phyloP scores from a whole-genome alignment of 2,797 vertebrate species.

The Poecilia wingei region DNA sequence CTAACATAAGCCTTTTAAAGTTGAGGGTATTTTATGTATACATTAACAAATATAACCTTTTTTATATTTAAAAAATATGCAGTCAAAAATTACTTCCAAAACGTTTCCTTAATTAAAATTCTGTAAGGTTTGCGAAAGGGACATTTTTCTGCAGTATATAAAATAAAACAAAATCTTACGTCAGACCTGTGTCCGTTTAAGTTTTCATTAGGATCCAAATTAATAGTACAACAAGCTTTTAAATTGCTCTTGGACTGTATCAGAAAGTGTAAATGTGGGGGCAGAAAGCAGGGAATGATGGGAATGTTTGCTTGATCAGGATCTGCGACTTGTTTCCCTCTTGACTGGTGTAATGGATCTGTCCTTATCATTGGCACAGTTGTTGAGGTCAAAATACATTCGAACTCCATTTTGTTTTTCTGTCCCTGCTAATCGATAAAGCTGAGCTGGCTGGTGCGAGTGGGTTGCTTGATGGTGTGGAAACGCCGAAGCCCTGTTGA shows the following conservation, averaged over 20 bases:
- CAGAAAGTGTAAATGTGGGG: background rate
- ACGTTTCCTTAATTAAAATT: background rate
- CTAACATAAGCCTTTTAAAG: background rate
- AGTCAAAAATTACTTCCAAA: background rate
- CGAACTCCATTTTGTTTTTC: conserved; percentile 22
- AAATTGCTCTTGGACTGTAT: background rate
- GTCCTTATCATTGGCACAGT: conserved; percentile 3
- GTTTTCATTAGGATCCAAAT: background rate
- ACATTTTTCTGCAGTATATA: background rate
- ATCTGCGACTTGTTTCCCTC: background rate
- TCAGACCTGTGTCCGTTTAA: background rate
- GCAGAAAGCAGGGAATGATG: background rate
- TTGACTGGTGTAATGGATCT: background rate
- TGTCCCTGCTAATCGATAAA: conserved; percentile 38
- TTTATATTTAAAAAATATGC: background rate
- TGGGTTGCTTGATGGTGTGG: conserved; percentile 20
- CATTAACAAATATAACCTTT: no score
- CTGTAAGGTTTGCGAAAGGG: background rate
- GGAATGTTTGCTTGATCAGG: background rate
- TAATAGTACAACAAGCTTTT: background rate
- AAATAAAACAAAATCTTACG: background rate
- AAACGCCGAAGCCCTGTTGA: conserved; percentile 24
- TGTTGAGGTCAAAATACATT: conserved; percentile 21
- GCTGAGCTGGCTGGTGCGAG: conserved; percentile 14
- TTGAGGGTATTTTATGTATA: background rate